Conservation (phyloP, 2,888 invertebrate species). For the Rhagophthalmus giganteus region DNA sequence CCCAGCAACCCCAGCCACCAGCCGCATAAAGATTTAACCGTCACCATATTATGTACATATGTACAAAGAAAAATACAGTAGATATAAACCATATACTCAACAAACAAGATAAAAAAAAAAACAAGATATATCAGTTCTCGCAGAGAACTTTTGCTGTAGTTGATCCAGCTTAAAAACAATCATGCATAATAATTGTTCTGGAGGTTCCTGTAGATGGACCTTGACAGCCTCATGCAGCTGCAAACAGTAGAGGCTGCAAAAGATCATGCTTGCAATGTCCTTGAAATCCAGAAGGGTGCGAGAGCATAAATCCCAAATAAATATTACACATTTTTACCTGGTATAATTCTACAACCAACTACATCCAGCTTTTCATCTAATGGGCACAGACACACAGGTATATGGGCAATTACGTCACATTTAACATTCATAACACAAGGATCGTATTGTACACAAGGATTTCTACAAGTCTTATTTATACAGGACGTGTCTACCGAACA, state of each 20-base stretch:
- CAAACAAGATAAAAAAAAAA: constrained; percentile 27
- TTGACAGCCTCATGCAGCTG: constrained; percentile 44
- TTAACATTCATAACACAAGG: constrained; percentile 54
- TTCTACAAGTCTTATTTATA: constrained; percentile 56
- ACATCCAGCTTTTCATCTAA: constrained; percentile 52
- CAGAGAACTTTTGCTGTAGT: constrained; percentile 40
- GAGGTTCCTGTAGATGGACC: constrained; percentile 47
- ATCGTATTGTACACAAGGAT: constrained; percentile 58
- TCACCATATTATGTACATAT: constrained; percentile 34
- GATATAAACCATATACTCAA: constrained; percentile 25
- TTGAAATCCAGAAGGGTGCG: constrained; percentile 34
- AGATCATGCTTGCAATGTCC: constrained; percentile 43
- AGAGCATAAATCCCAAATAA: constrained; percentile 35
- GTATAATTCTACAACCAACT: constrained; percentile 61
- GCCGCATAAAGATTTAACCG: constrained; percentile 14
- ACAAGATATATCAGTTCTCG: constrained; percentile 36
- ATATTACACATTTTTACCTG: constrained; percentile 60
- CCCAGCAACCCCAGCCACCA: constrained; percentile 19
- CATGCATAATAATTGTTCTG: constrained; percentile 43
- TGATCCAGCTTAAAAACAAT: constrained; percentile 37
- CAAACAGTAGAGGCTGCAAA: constrained; percentile 41
- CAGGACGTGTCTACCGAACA: constrained; percentile 57
- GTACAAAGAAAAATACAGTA: constrained; percentile 29
- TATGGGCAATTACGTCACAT: constrained; percentile 60
- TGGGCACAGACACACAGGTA: constrained; percentile 63